Evolutionary conservation across 2,113 vertebrate species (phyloP).

Genomic region (Rhinolophus sinicus): DNA sequence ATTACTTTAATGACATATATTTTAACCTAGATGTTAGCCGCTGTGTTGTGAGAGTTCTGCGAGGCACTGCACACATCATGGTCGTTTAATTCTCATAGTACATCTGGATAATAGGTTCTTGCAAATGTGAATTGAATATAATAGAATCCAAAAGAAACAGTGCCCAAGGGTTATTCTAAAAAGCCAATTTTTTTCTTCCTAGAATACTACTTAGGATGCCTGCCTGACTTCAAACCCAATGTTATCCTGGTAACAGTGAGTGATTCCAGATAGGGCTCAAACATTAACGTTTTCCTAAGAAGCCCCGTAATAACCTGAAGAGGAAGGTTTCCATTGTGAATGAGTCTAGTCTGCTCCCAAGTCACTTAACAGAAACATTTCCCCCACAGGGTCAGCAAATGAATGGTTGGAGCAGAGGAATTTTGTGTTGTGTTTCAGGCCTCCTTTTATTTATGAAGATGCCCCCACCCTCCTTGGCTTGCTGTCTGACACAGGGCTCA

Average conservation of each 20-base stretch:
- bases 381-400: constrained; percentile 20
- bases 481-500: constrained; percentile 65
- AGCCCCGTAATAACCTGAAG: not conserved
- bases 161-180: not conserved
- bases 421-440: constrained; percentile 64
- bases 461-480: not conserved
- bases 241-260: not conserved
- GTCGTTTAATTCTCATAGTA: not conserved
- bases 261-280: not conserved
- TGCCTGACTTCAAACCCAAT: not conserved
- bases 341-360: not conserved
- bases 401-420: constrained; percentile 43
- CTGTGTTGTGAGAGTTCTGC: not conserved
- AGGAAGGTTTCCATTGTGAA: not conserved
- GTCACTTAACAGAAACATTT: constrained; percentile 3
- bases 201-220: not conserved
- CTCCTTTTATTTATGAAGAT: constrained; percentile 47
- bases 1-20: not conserved
- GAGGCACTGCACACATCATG: not conserved
- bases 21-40: not conserved
- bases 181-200: not conserved
- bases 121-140: not conserved
- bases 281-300: constrained; percentile 29
- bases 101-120: not conserved
- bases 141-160: not conserved